Percentiles rank a stretch among this genome's conserved stretches.
These are phyloP conservation scores for Helicoverpa assulta DNA, from an alignment of 2,888 invertebrate species.

Conservation along the genomic window DNA sequence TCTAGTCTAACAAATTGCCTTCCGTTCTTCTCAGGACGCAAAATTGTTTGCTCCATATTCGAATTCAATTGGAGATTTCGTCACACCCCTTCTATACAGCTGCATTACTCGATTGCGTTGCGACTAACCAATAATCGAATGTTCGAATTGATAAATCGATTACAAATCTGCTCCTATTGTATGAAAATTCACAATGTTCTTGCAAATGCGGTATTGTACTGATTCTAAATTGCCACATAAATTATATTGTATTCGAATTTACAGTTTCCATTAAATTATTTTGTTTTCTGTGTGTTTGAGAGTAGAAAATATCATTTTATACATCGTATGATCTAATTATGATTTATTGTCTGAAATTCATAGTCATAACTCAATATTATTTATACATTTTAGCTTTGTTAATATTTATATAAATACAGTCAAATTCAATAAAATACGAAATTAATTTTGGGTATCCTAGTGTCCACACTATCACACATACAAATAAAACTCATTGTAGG, in stretches of 20 bases:
- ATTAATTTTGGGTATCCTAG: too few species aligned
- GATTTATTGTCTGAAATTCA: too few species aligned
- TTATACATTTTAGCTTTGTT: too few species aligned
- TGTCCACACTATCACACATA: too few species aligned
- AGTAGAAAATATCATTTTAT: too few species aligned
- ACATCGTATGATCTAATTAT: too few species aligned
- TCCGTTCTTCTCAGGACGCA: constrained; percentile 76
- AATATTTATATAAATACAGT: too few species aligned
- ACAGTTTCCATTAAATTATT: too few species aligned
- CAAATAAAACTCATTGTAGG: background rate
- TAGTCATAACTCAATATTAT: too few species aligned
- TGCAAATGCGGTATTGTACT: constrained; percentile 38
- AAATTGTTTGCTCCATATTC: constrained; percentile 76
- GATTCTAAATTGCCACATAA: constrained; percentile 43
- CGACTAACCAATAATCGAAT: constrained; percentile 52
- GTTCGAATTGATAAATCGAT: constrained; percentile 49
- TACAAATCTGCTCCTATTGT: constrained; percentile 57
- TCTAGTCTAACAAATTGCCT: constrained; percentile 74
- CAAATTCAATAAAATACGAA: too few species aligned
- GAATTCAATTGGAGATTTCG: constrained; percentile 65
- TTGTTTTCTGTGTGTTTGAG: too few species aligned
- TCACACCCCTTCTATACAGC: constrained; percentile 56
- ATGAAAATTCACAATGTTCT: constrained; percentile 45
- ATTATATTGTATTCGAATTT: constrained; percentile 1
- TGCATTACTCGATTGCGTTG: constrained; percentile 36